Evolutionary conservation across 2,113 vertebrate genomes (phyloP), one percentile per base, ranked within the genome.

Genomic region (Pardalotus punctatus): DNA sequence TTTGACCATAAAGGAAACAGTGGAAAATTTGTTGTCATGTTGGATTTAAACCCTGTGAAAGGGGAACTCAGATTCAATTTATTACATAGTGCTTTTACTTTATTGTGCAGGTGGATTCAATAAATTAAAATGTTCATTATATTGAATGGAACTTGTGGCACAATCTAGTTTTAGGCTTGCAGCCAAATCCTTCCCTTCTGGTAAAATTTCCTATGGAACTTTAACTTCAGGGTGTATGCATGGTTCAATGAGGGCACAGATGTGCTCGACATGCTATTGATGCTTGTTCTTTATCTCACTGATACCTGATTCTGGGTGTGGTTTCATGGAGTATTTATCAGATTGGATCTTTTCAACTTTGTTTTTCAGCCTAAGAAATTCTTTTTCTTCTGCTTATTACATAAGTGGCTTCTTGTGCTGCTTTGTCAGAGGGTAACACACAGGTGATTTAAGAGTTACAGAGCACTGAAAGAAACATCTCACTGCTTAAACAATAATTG

Each of bases 101-200:
- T 62, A 91, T 76, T 93, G 53, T 76, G 40, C 71, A 86, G 73
- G 89, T 95, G 73, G 31, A 53, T 38, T 76, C 77, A 42, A 57
- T 94, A 94, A 96, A 91, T 95, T 93, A 91, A 60, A 86, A 87
- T 58, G 29, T 22, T 89, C 19, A 36, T 89, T 87, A 94, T 84
- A 65, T 19, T 87, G 73, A 87, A 94, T 84, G 61, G 72, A 88
- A 85, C 31, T 79, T 53, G 45, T 81, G 79, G 81, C 84, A 95
- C 29, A 50, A 78, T 45, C 65, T 78, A 45, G 45, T 58, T 62
- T 65, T 60, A 83, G 88, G 86, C 72, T 86, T 38, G 62, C 38
- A 58, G 82, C 83, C 93, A 95, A 94, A 81, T 50, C 79, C 43
- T 81, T 45, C 14, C 51, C 33, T 88, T 72, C 80, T 72, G 22